These are phyloP conservation scores for Coleophora deauratella DNA, from an alignment of 2,888 invertebrate genomes.

Conservation along the genomic window DNA sequence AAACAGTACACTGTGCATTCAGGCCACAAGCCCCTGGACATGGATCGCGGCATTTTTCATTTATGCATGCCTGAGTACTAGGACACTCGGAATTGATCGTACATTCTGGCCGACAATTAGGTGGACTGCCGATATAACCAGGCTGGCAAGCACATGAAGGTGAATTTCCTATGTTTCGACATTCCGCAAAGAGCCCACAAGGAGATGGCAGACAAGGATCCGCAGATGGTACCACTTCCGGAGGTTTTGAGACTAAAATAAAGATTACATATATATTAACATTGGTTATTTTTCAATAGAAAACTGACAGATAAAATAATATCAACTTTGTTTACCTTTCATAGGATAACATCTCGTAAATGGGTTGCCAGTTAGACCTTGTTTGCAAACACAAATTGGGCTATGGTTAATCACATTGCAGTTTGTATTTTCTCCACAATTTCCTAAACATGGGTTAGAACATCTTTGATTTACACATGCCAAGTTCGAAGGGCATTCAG, in stretches of 20 bases:
- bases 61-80: conserved; percentile 77
- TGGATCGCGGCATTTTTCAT: conserved; percentile 78
- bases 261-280: neutral
- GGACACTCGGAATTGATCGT: conserved; percentile 81
- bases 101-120: conserved; percentile 81
- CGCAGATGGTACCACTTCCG: conserved; percentile 24
- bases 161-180: conserved; percentile 69
- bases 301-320: neutral
- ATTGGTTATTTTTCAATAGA: too few relatives aligned
- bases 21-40: conserved; percentile 80
- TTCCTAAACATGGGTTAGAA: conserved; percentile 77
- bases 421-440: conserved; percentile 76
- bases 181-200: conserved; percentile 78
- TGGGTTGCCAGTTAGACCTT: conserved; percentile 83
- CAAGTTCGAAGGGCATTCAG: conserved; percentile 77
- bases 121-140: conserved; percentile 77
- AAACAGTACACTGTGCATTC: conserved; percentile 71
- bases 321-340: conserved; percentile 38
- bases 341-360: conserved; percentile 81
- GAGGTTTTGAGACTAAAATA: conserved; percentile 35
- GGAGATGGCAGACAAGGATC: conserved; percentile 81
- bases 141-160: conserved; percentile 76
- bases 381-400: conserved; percentile 84
- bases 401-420: conserved; percentile 79
- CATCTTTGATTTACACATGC: conserved; percentile 83